Evolutionary conservation across 2,888 invertebrate species (phyloP).

Genomic region (Brenthis hecate): DNA sequence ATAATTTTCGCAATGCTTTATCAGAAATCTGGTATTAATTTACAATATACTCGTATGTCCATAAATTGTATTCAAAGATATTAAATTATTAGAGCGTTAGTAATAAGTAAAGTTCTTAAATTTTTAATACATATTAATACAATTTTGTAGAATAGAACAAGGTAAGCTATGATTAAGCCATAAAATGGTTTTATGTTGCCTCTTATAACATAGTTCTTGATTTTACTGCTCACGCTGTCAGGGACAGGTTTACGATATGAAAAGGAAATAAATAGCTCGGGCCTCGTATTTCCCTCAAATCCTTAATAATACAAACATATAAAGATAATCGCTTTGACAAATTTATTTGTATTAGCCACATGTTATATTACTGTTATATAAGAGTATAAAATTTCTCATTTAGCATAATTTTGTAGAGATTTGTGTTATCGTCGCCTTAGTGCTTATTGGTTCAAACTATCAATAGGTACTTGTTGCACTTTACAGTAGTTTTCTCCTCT

Average conservation of each 20-base stretch:
- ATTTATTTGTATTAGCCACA: not conserved
- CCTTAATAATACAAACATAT: conserved; percentile 9
- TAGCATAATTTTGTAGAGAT: too few relatives aligned
- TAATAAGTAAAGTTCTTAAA: not conserved
- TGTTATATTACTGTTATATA: too few relatives aligned
- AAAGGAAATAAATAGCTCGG: conserved; percentile 38
- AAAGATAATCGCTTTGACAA: conserved; percentile 10
- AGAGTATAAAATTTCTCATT: too few relatives aligned
- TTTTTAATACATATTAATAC: conserved; percentile 21
- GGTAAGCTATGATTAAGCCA: conserved; percentile 44
- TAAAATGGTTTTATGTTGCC: conserved; percentile 46
- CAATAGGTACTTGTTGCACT: too few relatives aligned
- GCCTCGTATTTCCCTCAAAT: conserved; percentile 12
- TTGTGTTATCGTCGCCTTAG: too few relatives aligned
- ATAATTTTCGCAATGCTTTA: too few relatives aligned
- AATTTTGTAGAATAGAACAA: conserved; percentile 40
- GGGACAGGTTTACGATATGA: conserved; percentile 61
- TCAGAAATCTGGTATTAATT: too few relatives aligned
- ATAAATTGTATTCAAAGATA: too few relatives aligned
- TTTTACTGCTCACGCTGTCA: conserved; percentile 56
- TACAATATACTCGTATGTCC: too few relatives aligned
- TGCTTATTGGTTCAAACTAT: too few relatives aligned
- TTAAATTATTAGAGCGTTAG: too few relatives aligned
- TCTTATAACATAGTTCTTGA: conserved; percentile 55
- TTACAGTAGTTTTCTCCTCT: too few relatives aligned